Conservation (phyloP, 2,888 invertebrate genomes). For the Noctua pronuba region DNA sequence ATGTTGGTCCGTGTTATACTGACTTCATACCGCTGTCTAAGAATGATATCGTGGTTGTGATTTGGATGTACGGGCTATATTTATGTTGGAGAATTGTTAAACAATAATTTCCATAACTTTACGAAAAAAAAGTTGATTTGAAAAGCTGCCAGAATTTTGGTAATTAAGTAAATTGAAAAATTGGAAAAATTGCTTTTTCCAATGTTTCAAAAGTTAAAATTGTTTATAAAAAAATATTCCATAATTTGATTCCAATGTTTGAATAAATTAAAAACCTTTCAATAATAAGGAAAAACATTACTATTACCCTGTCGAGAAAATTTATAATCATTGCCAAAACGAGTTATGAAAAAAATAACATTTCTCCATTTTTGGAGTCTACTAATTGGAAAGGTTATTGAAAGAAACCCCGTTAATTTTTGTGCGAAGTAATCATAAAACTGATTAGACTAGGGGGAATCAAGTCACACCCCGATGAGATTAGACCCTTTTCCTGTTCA, state of each 20-base stretch:
- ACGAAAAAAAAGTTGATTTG: neutral
- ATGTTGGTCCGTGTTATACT: neutral
- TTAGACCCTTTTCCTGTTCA: slow-evolving; percentile 19
- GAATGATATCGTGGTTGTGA: neutral
- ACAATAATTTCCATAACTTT: neutral
- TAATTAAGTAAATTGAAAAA: neutral
- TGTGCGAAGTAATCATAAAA: slow-evolving; percentile 38
- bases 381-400: slow-evolving; percentile 43
- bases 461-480: slow-evolving; percentile 22
- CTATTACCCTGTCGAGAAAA: neutral
- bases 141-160: neutral
- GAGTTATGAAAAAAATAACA: neutral
- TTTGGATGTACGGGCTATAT: neutral
- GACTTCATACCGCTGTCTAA: neutral
- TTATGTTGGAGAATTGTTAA: neutral
- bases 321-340: neutral
- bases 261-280: neutral
- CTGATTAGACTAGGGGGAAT: slow-evolving; percentile 31
- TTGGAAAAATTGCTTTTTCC: neutral
- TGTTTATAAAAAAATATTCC: neutral
- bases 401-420: slow-evolving; percentile 34
- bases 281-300: neutral
- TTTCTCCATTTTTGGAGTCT: neutral
- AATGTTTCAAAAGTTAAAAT: neutral
- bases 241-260: neutral